These are phyloP conservation scores for Tipula unca DNA, from an alignment of 2,888 invertebrate genomes.

Conservation along the genomic window DNA sequence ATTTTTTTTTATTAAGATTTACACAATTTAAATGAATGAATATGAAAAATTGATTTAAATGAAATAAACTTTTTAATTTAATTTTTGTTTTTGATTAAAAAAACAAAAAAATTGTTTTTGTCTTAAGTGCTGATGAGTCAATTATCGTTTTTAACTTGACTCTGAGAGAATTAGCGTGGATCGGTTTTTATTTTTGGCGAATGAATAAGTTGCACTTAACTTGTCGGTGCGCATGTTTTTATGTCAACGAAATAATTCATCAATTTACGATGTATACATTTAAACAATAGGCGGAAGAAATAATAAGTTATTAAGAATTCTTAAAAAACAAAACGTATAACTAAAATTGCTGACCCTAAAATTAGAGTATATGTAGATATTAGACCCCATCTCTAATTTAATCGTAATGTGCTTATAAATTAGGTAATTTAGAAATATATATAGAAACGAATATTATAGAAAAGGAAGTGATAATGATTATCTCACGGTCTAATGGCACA, in stretches of 20 bases:
- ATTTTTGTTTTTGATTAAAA: not conserved
- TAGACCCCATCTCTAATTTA: not conserved
- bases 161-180: not conserved
- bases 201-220: not conserved
- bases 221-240: not conserved
- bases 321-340: not conserved
- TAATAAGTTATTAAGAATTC: not conserved
- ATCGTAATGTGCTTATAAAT: not conserved
- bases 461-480: constrained; percentile 14
- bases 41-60: constrained; percentile 8
- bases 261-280: not conserved
- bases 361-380: not conserved
- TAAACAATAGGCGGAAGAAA: not conserved
- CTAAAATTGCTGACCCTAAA: not conserved
- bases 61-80: not conserved
- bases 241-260: not conserved
- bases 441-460: not conserved
- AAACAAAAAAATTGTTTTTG: not conserved
- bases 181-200: not conserved
- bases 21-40: constrained; percentile 4
- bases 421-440: not conserved
- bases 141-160: not conserved
- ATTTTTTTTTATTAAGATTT: not conserved
- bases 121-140: not conserved
- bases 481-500: not conserved